These are phyloP conservation scores for Strix aluco DNA, from an alignment of 2,113 vertebrate species.

Conservation along the genomic window DNA sequence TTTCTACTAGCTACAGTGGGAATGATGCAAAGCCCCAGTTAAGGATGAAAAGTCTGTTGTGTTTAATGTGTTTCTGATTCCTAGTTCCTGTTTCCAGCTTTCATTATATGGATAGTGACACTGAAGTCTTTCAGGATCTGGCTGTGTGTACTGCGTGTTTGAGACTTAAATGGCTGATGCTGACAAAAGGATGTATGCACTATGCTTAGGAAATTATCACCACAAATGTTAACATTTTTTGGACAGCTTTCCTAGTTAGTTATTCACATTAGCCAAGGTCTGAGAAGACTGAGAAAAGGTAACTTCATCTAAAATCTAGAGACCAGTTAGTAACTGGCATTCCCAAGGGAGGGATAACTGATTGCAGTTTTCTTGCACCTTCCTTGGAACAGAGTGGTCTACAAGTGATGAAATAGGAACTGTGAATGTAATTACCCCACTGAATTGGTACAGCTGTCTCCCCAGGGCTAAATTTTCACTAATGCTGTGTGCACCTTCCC, in stretches of 20 bases:
- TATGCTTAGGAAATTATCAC: background rate
- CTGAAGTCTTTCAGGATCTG: background rate
- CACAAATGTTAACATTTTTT: background rate
- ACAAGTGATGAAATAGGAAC: background rate
- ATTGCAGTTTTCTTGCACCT: background rate
- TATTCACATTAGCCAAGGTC: background rate
- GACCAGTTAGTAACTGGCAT: background rate
- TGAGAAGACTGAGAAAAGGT: background rate
- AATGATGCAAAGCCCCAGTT: background rate
- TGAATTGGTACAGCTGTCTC: background rate
- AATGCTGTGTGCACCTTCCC: background rate
- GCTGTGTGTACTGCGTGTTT: background rate
- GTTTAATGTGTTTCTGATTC: background rate
- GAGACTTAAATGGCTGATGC: background rate
- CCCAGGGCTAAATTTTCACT: background rate
- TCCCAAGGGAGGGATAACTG: background rate
- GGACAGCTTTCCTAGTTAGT: background rate
- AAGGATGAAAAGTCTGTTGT: background rate
- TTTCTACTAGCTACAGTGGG: background rate
- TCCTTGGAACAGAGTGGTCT: background rate
- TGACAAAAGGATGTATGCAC: background rate
- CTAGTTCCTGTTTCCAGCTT: background rate
- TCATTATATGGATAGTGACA: accelerated
- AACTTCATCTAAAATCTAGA: background rate
- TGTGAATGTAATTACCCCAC: background rate